A percentile compares a stretch with the other conserved stretches of the same genome.
Evolutionary conservation across 2,797 vertebrate genomes (phyloP).

Genomic region (Microhierax caerulescens): DNA sequence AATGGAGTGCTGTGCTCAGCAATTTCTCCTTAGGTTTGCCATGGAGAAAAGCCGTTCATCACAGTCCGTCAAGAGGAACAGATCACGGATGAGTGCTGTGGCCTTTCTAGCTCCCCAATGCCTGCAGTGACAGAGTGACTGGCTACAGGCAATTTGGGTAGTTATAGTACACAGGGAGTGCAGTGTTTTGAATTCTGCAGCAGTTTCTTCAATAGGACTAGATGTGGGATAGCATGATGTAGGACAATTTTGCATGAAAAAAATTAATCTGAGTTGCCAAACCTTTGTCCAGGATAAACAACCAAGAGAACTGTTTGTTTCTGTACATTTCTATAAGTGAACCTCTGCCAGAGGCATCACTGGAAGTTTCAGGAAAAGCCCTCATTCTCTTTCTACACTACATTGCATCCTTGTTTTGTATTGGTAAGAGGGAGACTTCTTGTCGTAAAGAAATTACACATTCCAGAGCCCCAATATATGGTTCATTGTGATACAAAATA

Average conservation of each 20-base stretch:
- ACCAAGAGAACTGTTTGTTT: background rate
- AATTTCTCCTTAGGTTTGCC: background rate
- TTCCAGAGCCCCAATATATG: background rate
- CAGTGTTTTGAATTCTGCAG: background rate
- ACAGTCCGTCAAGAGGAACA: rapidly evolving
- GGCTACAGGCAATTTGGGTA: background rate
- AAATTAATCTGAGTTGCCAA: background rate
- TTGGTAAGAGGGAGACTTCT: background rate
- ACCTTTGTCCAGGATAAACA: background rate
- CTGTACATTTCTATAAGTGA: background rate
- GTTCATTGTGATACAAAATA: background rate
- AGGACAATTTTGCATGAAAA: background rate
- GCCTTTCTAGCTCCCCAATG: background rate
- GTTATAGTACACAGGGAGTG: too few species aligned
- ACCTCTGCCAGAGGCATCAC: background rate
- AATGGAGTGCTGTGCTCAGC: background rate
- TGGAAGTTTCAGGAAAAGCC: background rate
- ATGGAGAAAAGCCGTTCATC: background rate
- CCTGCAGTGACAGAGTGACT: background rate
- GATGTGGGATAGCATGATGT: background rate
- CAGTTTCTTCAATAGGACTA: background rate
- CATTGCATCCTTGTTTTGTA: background rate
- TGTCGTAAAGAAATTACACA: background rate
- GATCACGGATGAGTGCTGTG: background rate
- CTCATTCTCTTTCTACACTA: background rate